Percentiles rank a stretch among this genome's conserved stretches.
These are phyloP conservation scores for Doryteuthis pealeii DNA, from an alignment of 1,140 invertebrate genomes.

Conservation along the genomic window DNA sequence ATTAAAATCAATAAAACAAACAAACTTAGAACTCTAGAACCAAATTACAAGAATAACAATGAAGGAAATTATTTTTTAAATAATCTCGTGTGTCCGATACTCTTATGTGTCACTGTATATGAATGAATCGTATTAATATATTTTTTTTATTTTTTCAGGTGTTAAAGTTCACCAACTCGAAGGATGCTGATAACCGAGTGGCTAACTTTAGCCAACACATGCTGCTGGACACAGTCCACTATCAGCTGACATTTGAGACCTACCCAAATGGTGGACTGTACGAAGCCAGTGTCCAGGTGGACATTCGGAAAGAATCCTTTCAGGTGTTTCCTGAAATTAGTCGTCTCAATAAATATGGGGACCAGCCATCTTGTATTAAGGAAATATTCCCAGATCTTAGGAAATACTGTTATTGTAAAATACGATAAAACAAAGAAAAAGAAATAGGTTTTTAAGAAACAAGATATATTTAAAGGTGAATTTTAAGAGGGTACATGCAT, in stretches of 20 bases:
- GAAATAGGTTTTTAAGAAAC: neutral
- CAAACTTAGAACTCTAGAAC: too few species aligned
- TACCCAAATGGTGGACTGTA: conserved; percentile 76
- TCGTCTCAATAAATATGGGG: conserved; percentile 43
- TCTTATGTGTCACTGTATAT: too few species aligned
- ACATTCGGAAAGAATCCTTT: conserved; percentile 50
- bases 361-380: conserved; percentile 42
- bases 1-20: too few species aligned
- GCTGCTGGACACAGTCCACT: conserved; percentile 52
- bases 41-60: too few species aligned
- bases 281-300: conserved; percentile 72
- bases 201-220: conserved; percentile 61
- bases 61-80: too few species aligned
- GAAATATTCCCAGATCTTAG: conserved; percentile 56
- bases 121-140: too few species aligned
- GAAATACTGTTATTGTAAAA: conserved; percentile 48
- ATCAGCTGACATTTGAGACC: conserved; percentile 69
- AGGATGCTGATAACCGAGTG: conserved; percentile 37
- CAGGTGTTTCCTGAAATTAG: conserved; percentile 38
- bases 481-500: neutral
- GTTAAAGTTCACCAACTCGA: conserved; percentile 36
- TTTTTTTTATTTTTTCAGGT: conserved; percentile 31
- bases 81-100: too few species aligned
- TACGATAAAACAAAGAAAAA: neutral
- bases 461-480: neutral